Evolutionary conservation across 2,113 vertebrate genomes (phyloP).

Genomic region (Corythornis cristatus): DNA sequence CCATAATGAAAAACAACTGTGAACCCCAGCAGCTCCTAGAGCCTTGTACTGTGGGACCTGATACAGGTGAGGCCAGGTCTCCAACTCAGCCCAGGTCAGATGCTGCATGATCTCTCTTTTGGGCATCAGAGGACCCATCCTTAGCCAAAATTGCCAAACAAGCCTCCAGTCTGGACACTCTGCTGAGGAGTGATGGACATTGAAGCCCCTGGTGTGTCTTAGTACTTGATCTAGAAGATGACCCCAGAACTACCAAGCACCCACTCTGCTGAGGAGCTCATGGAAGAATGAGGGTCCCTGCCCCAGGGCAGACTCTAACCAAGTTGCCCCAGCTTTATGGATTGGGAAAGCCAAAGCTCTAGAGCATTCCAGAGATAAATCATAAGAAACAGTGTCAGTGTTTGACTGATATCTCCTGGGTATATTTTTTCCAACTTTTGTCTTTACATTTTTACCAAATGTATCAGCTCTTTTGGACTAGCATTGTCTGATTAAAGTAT

Average conservation of each 20-base stretch:
- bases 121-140: not conserved
- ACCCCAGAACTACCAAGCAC: not conserved
- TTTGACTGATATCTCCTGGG: not conserved
- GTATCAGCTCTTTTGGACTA: not conserved
- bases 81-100: not conserved
- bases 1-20: not conserved
- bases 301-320: not conserved
- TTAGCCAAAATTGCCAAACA: not conserved
- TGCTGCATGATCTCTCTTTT: not conserved
- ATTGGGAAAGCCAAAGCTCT: not conserved
- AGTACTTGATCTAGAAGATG: not conserved
- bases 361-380: not conserved
- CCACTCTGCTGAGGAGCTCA: accelerated
- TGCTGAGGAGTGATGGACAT: not conserved
- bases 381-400: not conserved
- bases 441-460: not conserved
- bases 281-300: not conserved
- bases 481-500: not conserved
- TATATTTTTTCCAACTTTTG: not conserved
- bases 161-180: not conserved
- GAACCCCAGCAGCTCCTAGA: not conserved
- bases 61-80: not conserved
- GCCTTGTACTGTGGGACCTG: not conserved
- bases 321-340: not conserved
- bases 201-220: not conserved